Evolutionary conservation across 1,140 invertebrate genomes (phyloP).

Genomic region (Phymastichus coffea): DNA sequence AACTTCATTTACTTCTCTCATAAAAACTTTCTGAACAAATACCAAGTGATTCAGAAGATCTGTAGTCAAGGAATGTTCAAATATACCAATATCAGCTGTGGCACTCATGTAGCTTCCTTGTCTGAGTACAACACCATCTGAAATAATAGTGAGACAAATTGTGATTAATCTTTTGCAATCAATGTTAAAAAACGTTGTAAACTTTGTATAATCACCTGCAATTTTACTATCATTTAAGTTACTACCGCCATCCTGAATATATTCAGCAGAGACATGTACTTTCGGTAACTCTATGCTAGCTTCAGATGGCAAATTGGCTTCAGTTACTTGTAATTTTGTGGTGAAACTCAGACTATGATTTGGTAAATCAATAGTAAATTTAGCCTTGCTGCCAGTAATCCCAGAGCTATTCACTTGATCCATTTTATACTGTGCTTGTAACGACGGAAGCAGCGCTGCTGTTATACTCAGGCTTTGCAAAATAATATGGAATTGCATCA

Average conservation of each 20-base stretch:
- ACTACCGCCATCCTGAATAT: conserved; percentile 68
- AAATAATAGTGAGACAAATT: conserved; percentile 17
- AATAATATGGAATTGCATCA: conserved; percentile 82
- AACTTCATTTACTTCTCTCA: conserved; percentile 98
- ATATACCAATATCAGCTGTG: conserved; percentile 89
- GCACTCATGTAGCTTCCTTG: conserved; percentile 90
- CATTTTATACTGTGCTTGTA: conserved; percentile 96
- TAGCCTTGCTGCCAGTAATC: conserved; percentile 89
- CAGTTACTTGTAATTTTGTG: conserved; percentile 85
- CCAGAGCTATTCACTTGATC: conserved; percentile 89
- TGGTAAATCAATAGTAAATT: conserved; percentile 91
- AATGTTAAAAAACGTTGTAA: not conserved
- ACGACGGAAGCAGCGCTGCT: conserved; percentile 88
- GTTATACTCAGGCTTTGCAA: conserved; percentile 79
- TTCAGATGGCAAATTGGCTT: conserved; percentile 89
- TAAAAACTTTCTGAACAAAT: conserved; percentile 98
- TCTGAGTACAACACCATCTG: conserved; percentile 82
- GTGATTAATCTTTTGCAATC: not conserved
- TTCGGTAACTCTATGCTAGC: conserved; percentile 89
- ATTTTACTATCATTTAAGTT: conserved; percentile 54
- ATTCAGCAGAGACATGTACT: conserved; percentile 87
- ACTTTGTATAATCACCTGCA: conserved; percentile 44
- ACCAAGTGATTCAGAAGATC: conserved; percentile 97
- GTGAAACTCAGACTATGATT: conserved; percentile 92
- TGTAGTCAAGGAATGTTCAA: conserved; percentile 95